Base-by-base conservation (phyloP, 2,888 invertebrate genomes). In the Platycnemis pennipes region DNA sequence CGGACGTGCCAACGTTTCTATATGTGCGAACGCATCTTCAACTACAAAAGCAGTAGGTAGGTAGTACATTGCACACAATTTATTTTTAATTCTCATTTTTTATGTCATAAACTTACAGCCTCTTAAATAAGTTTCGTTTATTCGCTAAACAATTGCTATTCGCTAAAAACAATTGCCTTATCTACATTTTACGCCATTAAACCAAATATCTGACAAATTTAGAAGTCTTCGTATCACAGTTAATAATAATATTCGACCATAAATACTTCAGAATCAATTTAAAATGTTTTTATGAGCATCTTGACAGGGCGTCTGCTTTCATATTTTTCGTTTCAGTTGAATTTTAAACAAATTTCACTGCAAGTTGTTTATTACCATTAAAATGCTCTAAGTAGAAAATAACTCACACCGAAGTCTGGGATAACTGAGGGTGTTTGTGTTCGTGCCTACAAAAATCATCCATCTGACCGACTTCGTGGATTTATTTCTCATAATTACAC, bases 401-500 rank as follows among this genome's bases (percentile, higher is more conserved):
- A 91, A 91, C 44, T 91, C 69, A 44, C 8, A 44, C 13, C 44
- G 69, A n/a, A 44, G 42, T 63, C 37, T 19, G 53, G 56, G 19
- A 42, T 56, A 56, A 53, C 53, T 91, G 26, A 69, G 69, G 69
- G 13, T 63, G 91, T 45, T 91, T 87, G 87, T 46, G 45, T 69
- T 4, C 44, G 91, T 45, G 89, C 42, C 89, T 63, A 44, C 1
- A 77, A 77, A 77, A 77, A 37, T n/a, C 53, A 89, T 77, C 37
- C 77, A n/a, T 13, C 77, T 37, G 37, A 77, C 77, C 42, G 63
- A 26, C 56, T 53, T 56, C 91, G n/a, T 63, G 44, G 63, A 69
- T 91, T 91, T 91, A 91, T 63, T 44, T 63, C 44, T 44, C 56
- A 63, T 91, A 91, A 91, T 91, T 91, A 69, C 91, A 69, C 91